phyloP scores from a whole-genome alignment of 2,888 invertebrate genomes.

The Tipula vernalis region DNA sequence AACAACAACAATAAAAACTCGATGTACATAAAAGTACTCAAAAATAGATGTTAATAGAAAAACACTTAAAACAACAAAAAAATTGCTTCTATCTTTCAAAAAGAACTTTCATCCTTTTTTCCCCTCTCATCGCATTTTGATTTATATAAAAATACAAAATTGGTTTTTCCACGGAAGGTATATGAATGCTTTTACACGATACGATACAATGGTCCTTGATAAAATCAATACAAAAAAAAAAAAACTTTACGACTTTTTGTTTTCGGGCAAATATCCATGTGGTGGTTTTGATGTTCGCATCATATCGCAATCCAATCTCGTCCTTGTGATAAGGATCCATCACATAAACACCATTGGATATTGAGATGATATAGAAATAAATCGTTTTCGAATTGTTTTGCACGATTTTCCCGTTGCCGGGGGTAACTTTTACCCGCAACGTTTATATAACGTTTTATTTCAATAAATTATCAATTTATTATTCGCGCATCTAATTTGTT shows the following conservation, averaged over 20 bases:
- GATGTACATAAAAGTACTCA: neutral
- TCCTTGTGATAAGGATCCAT: neutral
- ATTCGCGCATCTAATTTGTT: neutral
- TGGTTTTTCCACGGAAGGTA: neutral
- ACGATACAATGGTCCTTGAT: neutral
- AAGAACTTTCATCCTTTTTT: neutral
- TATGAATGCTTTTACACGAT: neutral
- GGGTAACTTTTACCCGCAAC: neutral
- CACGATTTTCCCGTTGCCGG: neutral
- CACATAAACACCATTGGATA: neutral
- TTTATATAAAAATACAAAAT: neutral
- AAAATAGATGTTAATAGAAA: neutral
- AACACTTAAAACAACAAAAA: neutral
- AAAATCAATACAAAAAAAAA: neutral
- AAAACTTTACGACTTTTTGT: neutral
- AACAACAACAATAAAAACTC: too few relatives aligned
- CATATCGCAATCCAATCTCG: neutral
- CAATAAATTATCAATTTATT: neutral
- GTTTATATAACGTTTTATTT: neutral
- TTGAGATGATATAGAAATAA: neutral
- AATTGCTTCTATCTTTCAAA: neutral
- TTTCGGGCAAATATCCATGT: neutral
- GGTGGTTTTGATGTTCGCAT: neutral
- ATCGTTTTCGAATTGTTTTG: neutral
- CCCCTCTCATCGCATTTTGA: neutral